phyloP scores from a whole-genome alignment of 2,888 invertebrate genomes.

The Hecatera dysodea region DNA sequence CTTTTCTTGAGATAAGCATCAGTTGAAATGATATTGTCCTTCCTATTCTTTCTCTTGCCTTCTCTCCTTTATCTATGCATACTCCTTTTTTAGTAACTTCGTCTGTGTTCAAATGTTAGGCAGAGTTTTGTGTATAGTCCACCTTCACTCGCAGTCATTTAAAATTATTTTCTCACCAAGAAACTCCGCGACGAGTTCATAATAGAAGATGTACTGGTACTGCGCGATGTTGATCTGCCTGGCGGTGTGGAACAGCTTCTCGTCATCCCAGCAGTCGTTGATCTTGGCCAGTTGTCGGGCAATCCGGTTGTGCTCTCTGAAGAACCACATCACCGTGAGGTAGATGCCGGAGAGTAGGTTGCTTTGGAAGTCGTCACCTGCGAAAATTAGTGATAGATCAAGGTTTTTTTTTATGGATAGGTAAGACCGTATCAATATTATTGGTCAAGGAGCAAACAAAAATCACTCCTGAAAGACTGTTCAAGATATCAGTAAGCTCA shows the following conservation, averaged over 20 bases:
- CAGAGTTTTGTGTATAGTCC: too few relatives aligned
- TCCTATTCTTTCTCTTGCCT: too few relatives aligned
- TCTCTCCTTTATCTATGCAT: too few relatives aligned
- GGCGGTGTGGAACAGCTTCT: constrained; percentile 91
- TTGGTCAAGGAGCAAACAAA: neutral
- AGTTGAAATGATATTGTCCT: too few relatives aligned
- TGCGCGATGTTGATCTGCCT: constrained; percentile 94
- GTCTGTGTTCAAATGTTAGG: too few relatives aligned
- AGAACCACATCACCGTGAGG: constrained; percentile 70
- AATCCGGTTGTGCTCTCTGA: constrained; percentile 94
- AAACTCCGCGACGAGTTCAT: constrained; percentile 94
- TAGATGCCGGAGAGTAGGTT: constrained; percentile 67
- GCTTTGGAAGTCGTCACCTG: constrained; percentile 61
- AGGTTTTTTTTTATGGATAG: too few relatives aligned
- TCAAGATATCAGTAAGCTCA: neutral
- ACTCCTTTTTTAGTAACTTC: too few relatives aligned
- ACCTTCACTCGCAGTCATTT: too few relatives aligned
- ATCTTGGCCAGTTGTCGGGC: constrained; percentile 92
- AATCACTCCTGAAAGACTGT: neutral
- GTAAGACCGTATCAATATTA: too few relatives aligned
- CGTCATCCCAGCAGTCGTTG: constrained; percentile 97
- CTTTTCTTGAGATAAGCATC: too few relatives aligned
- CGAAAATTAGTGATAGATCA: neutral
- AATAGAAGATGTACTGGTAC: constrained; percentile 95
- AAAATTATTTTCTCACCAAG: constrained; percentile 90